Evolutionary conservation across 2,888 invertebrate species (phyloP).

Genomic region (Magallana nippona): DNA sequence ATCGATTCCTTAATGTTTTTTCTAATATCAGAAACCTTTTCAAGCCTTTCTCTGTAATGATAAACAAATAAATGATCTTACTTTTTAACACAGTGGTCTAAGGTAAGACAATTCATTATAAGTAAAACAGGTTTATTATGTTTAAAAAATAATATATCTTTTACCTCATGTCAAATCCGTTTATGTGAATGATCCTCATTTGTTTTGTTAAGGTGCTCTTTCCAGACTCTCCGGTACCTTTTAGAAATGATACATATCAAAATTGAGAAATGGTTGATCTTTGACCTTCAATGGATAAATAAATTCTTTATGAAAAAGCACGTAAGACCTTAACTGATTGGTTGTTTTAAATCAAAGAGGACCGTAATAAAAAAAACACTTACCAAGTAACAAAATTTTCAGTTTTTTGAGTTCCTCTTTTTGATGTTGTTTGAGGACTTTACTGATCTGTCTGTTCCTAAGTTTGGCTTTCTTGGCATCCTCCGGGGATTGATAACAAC

Average conservation of each 20-base stretch:
- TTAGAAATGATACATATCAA: constrained; percentile 34
- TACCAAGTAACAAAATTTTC: constrained; percentile 69
- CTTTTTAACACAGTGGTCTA: too few relatives aligned
- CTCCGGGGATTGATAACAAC: constrained; percentile 60
- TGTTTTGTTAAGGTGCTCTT: constrained; percentile 93
- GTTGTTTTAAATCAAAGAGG: background rate
- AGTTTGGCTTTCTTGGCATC: constrained; percentile 63
- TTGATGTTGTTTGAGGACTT: constrained; percentile 65
- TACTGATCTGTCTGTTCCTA: constrained; percentile 66
- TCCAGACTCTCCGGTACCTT: constrained; percentile 88
- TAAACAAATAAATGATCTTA: too few relatives aligned
- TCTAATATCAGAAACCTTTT: constrained; percentile 85
- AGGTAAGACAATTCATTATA: background rate
- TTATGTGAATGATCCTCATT: constrained; percentile 91
- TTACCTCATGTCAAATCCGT: constrained; percentile 88
- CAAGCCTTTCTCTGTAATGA: constrained; percentile 84
- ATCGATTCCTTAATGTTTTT: constrained; percentile 89
- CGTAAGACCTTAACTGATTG: too few relatives aligned
- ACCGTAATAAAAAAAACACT: constrained; percentile 14
- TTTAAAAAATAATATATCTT: constrained; percentile 55
- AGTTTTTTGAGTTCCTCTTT: constrained; percentile 67
- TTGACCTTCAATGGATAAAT: too few relatives aligned
- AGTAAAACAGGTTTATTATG: background rate
- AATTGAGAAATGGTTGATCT: too few relatives aligned
- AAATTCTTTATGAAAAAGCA: too few relatives aligned